A percentile compares a stretch with the other conserved stretches of the same genome.
Conservation (phyloP, 2,888 invertebrate species). For the Cantharis rufa region DNA sequence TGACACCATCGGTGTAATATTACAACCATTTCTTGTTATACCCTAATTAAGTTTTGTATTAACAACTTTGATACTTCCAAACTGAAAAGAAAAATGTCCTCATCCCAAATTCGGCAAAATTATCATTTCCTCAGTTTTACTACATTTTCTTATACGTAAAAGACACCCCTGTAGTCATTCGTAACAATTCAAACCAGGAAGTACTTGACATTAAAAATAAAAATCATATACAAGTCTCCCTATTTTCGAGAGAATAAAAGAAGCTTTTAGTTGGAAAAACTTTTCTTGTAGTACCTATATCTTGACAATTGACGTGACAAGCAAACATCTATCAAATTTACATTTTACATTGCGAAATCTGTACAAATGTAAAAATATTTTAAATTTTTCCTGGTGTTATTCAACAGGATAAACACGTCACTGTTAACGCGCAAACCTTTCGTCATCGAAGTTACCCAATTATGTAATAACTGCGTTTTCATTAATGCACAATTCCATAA, state of each 20-base stretch:
- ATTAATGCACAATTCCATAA: background rate
- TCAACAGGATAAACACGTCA: background rate
- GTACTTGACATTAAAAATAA: background rate
- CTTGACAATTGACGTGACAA: background rate
- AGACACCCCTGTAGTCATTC: background rate
- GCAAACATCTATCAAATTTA: background rate
- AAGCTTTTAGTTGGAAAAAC: background rate
- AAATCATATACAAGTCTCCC: background rate
- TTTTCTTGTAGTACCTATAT: background rate
- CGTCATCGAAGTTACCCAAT: background rate
- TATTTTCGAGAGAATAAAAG: background rate
- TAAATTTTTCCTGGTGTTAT: background rate
- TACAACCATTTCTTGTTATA: background rate
- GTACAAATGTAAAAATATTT: background rate
- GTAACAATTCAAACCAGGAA: background rate
- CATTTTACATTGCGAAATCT: background rate
- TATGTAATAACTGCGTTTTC: background rate
- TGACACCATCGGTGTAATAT: background rate
- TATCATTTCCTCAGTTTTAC: background rate
- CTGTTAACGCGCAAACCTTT: background rate
- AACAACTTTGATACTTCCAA: background rate
- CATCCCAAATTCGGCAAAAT: background rate
- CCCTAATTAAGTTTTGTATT: background rate
- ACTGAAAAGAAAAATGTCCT: background rate
- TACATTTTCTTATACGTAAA: background rate